A percentile compares a stretch with the other conserved stretches of the same genome.
phyloP scores from a whole-genome alignment of 2,113 vertebrate genomes.

The Zosterops hypoxanthus region DNA sequence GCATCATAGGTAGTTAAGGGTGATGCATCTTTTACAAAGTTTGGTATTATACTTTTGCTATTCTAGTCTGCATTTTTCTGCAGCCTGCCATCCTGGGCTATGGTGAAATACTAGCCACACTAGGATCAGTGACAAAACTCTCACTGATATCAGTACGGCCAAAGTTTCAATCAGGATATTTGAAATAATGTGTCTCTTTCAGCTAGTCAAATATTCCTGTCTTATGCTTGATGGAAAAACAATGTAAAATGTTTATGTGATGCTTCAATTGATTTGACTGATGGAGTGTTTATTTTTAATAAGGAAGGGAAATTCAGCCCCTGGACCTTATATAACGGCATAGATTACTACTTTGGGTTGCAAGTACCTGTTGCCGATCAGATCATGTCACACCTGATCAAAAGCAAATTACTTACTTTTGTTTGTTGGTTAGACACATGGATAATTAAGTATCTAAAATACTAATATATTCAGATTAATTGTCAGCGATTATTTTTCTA shows the following conservation, averaged over 20 bases:
- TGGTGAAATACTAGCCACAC: not conserved
- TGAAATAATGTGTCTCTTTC: not conserved
- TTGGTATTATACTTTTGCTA: not conserved
- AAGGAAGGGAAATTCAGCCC: not conserved
- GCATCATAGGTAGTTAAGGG: not conserved
- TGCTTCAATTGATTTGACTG: not conserved
- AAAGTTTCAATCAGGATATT: not conserved
- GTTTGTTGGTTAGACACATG: not conserved
- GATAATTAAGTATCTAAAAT: not conserved
- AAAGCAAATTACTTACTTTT: not conserved
- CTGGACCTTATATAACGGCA: not conserved
- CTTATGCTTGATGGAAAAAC: not conserved
- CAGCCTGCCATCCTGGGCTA: not conserved
- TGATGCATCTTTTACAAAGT: constrained; percentile 3
- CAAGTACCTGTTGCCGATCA: not conserved
- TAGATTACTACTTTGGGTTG: not conserved
- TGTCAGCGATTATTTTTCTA: not conserved
- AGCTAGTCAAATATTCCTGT: not conserved
- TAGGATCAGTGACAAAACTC: not conserved
- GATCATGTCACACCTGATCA: not conserved
- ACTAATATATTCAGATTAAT: not conserved
- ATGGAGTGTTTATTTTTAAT: not conserved
- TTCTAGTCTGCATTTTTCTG: not conserved
- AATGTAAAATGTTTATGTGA: not conserved
- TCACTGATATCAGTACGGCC: not conserved